Conservation (phyloP, 2,888 invertebrate species). For the Dermolepida albohirtum region DNA sequence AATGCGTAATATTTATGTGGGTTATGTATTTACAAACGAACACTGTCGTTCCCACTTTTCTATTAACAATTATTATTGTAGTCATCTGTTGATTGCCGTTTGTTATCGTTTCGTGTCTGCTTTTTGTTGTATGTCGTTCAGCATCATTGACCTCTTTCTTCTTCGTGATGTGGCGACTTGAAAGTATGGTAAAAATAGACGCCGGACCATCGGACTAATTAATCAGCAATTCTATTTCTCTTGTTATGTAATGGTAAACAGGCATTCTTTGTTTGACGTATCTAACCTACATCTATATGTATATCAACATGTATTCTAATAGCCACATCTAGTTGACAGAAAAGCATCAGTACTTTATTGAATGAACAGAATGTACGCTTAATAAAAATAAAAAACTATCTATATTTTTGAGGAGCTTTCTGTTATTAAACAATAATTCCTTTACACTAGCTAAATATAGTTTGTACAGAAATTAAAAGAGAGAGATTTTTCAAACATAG, state of each 20-base stretch:
- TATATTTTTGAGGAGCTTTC: too few relatives aligned
- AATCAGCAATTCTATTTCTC: slow-evolving; percentile 34
- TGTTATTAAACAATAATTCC: too few relatives aligned
- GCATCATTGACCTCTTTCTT: slow-evolving; percentile 29
- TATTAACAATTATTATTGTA: slow-evolving; percentile 24
- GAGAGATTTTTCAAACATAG: too few relatives aligned
- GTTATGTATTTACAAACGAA: slow-evolving; percentile 10
- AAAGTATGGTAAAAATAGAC: slow-evolving; percentile 30
- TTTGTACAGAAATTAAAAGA: too few relatives aligned
- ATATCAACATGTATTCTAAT: not conserved
- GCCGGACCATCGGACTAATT: slow-evolving; percentile 22
- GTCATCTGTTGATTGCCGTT: slow-evolving; percentile 15
- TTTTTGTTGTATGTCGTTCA: slow-evolving; percentile 10
- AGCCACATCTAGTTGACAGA: not conserved
- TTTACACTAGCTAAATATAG: too few relatives aligned
- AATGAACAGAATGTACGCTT: too few relatives aligned
- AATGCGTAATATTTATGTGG: slow-evolving; percentile 29
- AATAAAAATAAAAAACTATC: too few relatives aligned
- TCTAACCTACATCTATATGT: slow-evolving; percentile 7
- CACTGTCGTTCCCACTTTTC: slow-evolving; percentile 8
- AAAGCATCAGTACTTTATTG: not conserved
- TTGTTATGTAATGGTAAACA: slow-evolving; percentile 27
- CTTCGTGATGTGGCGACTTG: slow-evolving; percentile 15
- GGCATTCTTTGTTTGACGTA: slow-evolving; percentile 30
- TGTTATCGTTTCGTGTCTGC: slow-evolving; percentile 16